Conservation (phyloP, 1,140 invertebrate genomes). For the Penaeus chinensis region DNA sequence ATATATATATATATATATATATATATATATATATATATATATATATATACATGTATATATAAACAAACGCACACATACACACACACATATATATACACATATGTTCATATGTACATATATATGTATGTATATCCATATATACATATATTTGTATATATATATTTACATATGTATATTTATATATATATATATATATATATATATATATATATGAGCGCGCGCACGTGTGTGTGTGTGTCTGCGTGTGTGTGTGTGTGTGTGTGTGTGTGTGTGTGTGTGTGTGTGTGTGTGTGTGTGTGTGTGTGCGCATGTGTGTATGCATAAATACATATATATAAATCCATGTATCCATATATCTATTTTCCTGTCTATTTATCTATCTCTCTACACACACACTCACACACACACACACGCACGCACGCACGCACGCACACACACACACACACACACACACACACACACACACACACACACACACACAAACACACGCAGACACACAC, state of each 20-base stretch:
- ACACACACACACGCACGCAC: not conserved
- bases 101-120: slow-evolving; percentile 15
- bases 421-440: too few relatives aligned
- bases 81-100: not conserved
- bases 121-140: slow-evolving; percentile 21
- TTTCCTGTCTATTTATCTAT: not conserved
- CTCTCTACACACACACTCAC: too few relatives aligned
- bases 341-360: slow-evolving; percentile 7
- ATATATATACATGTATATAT: too few relatives aligned
- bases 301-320: not conserved
- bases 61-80: too few relatives aligned
- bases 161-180: too few relatives aligned
- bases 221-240: slow-evolving; percentile 3
- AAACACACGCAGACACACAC: too few relatives aligned
- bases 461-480: not conserved
- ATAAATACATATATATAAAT: slow-evolving; percentile 28
- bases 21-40: too few relatives aligned
- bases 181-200: too few relatives aligned
- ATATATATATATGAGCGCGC: not conserved
- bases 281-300: not conserved
- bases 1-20: too few relatives aligned
- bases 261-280: slow-evolving; percentile 9
- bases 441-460: not conserved
- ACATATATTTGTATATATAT: not conserved
- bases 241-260: slow-evolving; percentile 20